These are phyloP conservation scores for Pyrrhosoma nymphula DNA, from an alignment of 2,888 invertebrate species.

Conservation along the genomic window DNA sequence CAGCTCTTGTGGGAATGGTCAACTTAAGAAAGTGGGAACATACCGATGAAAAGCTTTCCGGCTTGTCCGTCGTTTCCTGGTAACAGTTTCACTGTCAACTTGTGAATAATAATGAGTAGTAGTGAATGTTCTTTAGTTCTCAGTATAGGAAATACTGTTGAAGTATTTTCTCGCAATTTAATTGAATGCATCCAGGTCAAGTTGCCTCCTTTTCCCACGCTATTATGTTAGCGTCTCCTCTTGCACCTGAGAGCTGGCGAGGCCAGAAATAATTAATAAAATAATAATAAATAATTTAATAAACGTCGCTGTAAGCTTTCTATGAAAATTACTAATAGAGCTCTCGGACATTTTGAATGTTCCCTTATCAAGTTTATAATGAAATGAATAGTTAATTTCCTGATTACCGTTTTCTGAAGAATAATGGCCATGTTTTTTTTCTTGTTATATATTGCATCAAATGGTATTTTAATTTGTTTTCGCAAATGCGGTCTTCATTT, in stretches of 20 bases:
- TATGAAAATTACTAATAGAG: neutral
- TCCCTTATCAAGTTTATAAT: neutral
- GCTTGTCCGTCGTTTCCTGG: no score
- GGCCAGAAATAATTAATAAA: no score
- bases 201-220: neutral
- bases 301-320: neutral
- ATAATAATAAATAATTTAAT: no score
- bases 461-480: no score
- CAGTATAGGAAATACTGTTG: neutral
- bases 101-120: no score
- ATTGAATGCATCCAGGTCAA: neutral
- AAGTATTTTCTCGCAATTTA: no score
- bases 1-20: no score
- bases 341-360: neutral
- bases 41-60: no score
- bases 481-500: no score
- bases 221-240: neutral
- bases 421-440: neutral
- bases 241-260: neutral
- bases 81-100: no score
- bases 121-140: neutral
- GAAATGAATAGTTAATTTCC: neutral
- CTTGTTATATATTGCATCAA: no score
- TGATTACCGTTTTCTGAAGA: neutral
- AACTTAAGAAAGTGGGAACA: no score